Conservation (phyloP, 2,113 vertebrate species). For the Calonectris borealis region DNA sequence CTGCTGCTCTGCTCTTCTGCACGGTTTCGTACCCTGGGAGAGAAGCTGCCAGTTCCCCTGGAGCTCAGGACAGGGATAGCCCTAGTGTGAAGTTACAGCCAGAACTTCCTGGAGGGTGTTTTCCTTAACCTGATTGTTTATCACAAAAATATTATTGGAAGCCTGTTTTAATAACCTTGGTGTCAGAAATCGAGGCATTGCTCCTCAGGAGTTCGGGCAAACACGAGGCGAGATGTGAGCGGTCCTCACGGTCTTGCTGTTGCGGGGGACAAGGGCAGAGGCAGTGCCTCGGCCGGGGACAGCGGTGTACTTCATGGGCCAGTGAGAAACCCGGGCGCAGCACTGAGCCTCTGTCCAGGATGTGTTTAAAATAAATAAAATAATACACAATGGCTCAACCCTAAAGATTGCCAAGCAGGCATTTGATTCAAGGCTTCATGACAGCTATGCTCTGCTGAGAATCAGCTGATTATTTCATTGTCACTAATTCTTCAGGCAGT, state of each 20-base stretch:
- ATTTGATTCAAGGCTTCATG: neutral
- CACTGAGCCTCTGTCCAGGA: neutral
- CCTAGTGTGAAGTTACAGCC: neutral
- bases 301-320: neutral
- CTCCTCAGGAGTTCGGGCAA: neutral
- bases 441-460: neutral
- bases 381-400: neutral
- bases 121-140: neutral
- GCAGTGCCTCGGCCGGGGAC: neutral
- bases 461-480: neutral
- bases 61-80: neutral
- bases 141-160: neutral
- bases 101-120: constrained; percentile 27
- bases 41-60: neutral
- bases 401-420: neutral
- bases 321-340: fast-evolving
- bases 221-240: neutral
- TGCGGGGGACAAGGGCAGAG: neutral
- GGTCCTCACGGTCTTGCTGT: neutral
- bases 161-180: neutral
- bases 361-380: neutral
- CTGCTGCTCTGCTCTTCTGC: neutral
- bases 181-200: neutral
- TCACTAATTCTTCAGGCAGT: neutral
- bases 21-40: neutral